Base-by-base conservation (phyloP, 2,888 invertebrate species). In the Drosophila rellima region DNA sequence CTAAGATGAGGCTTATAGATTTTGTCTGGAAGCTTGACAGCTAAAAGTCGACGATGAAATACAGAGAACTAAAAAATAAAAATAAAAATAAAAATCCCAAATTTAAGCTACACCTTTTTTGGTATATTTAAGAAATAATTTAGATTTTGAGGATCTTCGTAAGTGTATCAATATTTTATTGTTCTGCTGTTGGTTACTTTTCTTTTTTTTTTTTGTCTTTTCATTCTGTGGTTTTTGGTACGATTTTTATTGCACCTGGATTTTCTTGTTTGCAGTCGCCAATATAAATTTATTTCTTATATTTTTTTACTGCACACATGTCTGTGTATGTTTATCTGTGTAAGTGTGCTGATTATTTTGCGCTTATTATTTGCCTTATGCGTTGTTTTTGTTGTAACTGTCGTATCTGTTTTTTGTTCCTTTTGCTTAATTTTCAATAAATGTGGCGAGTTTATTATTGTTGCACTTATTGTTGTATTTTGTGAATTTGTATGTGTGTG, bases 391-490 rank as follows among this genome's bases (percentile, higher is more conserved):
- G 37, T 52, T 42, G 37, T 48, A 54, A 45, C 42, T 70, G 55
- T 54, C 50, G 65, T 45, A 60, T 50, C 64, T 62, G 47, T 77
- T 61, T 72, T 70, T 69, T 57, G n/a, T n/a, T 68, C 72, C n/a
- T n/a, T 74, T 80, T 77, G 70, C 71, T 82, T 84, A 88, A 81
- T 85, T 88, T 89, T 90, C 89, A 90, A 90, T 89, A 83, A 86
- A 75, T 88, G 70, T 72, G 73, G 80, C 68, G 78, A 73, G 67
- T 80, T 80, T 84, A 71, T 80, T 71, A 78, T 65, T 64, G 57
- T 60, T 69, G 35, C 56, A 29, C 45, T 65, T 71, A 76, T 66
- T 81, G 65, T 54, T 75, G 57, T 63, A 55, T 10, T 35, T 26
- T 52, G 11, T 17, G 11, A 26, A 42, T 63, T 45, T 67, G 63